Percentiles rank a stretch among this genome's conserved stretches.
Evolutionary conservation across 2,888 invertebrate species (phyloP).

Genomic region (Craniophora ligustri): DNA sequence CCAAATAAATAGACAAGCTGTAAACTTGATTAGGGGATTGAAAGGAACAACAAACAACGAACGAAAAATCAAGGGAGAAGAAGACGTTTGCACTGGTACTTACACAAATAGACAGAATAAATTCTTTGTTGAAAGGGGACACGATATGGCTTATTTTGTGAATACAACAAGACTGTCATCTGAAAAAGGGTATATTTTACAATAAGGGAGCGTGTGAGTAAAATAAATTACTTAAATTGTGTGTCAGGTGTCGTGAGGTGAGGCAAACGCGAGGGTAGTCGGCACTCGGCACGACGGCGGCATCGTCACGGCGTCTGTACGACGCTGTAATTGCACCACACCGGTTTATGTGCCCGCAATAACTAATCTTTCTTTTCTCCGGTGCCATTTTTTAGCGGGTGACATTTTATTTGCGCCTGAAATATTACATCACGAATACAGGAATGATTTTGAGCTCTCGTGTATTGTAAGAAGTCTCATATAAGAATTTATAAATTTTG

Average conservation of each 20-base stretch:
- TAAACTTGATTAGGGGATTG: constrained; percentile 80
- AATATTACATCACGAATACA: constrained; percentile 65
- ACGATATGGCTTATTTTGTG: constrained; percentile 63
- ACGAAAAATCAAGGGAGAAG: constrained; percentile 77
- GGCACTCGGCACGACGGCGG: constrained; percentile 23
- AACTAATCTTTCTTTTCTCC: constrained; percentile 72
- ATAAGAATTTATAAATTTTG: background rate
- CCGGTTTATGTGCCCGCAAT: constrained; percentile 65
- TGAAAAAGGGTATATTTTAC: constrained; percentile 47
- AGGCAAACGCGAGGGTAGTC: constrained; percentile 35
- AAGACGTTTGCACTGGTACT: constrained; percentile 72
- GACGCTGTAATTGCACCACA: constrained; percentile 68
- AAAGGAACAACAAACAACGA: constrained; percentile 79
- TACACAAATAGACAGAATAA: constrained; percentile 71
- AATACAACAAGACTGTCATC: constrained; percentile 50
- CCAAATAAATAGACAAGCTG: constrained; percentile 70
- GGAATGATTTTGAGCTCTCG: constrained; percentile 22
- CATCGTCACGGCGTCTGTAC: constrained; percentile 29
- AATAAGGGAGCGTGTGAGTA: constrained; percentile 46
- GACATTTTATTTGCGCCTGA: constrained; percentile 75
- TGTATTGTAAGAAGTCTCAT: too few species aligned
- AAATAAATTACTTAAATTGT: constrained; percentile 56
- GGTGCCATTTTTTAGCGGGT: constrained; percentile 72
- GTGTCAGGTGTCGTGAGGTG: constrained; percentile 50
- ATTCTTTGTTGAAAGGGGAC: constrained; percentile 58